phyloP scores from a whole-genome alignment of 2,888 invertebrate genomes.

The Seira ritae region DNA sequence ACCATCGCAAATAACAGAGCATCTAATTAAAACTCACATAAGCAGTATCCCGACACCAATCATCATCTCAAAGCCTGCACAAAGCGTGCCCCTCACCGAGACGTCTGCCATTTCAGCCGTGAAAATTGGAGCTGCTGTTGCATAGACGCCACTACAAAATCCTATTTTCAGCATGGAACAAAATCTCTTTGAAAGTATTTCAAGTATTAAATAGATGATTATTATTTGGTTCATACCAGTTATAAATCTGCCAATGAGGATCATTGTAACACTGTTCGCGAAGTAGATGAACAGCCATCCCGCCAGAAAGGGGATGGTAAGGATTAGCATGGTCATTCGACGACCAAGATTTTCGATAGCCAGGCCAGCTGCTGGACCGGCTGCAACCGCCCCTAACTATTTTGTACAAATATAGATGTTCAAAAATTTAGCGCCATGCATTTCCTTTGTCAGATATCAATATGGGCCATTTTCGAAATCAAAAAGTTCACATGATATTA shows the following conservation, averaged over 20 bases:
- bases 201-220: too few relatives aligned
- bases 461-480: too few relatives aligned
- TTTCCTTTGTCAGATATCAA: too few relatives aligned
- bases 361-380: conserved; percentile 68
- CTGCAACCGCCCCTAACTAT: conserved; percentile 67
- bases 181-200: too few relatives aligned
- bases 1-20: too few relatives aligned
- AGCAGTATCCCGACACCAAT: conserved; percentile 75
- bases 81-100: conserved; percentile 88
- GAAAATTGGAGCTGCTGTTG: conserved; percentile 89
- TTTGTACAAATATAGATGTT: too few relatives aligned
- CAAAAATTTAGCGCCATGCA: too few relatives aligned
- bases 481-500: too few relatives aligned
- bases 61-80: conserved; percentile 91
- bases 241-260: conserved; percentile 77
- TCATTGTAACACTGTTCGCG: conserved; percentile 74
- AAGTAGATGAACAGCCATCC: conserved; percentile 76
- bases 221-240: conserved; percentile 57
- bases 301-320: conserved; percentile 55
- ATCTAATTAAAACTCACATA: conserved; percentile 67
- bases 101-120: conserved; percentile 91
- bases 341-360: conserved; percentile 66
- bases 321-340: conserved; percentile 61
- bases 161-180: conserved; percentile 79
- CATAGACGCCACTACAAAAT: conserved; percentile 87